Evolutionary conservation across 2,888 invertebrate species (phyloP), one percentile per base, ranked within the genome.

Genomic region (Amaurobius ferox): DNA sequence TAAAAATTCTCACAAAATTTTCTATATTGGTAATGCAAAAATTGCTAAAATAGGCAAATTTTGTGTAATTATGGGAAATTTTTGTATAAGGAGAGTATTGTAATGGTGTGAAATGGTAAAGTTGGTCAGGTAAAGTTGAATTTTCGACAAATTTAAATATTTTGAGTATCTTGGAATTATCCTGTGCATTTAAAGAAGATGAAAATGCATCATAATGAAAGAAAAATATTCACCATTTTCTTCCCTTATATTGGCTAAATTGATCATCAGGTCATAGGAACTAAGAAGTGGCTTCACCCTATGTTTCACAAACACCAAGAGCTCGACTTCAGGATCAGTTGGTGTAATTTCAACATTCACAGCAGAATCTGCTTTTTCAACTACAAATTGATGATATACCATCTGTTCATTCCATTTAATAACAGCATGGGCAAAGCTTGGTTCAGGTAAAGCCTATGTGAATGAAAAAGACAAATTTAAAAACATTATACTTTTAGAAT

Each of bases 301-400:
- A 30, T 89, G 87, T 44, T 89, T 88, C 0, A 89, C 70, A 55
- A 88, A 89, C 1, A 89, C 39, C n/a, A 89, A 77, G 13, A 89
- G 26, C 28, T 88, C 88, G 9, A 89, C 80, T 19, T 89, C 80
- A 9, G 85, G 87, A 64, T 88, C 88, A 23, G 81, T 81, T 7
- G 89, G 89, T 16, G 88, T 83, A 7, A 90, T 87, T 79, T 89
- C 89, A 44, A 90, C 86, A 78, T 89, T 90, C 16, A 90, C 88
- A 7, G 90, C 89, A 39, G 89, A 89, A 70, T 89, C 89, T 1
- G 89, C 85, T 79, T 90, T 89, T 13, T 88, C 88, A 9, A 90
- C 88, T 39, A 88, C 86, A 19, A 90, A 88, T 48, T 90, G 89
- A 86, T 90, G 90, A 64, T 90, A 90, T 16, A 90, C 87, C 89